phyloP scores from a whole-genome alignment of 2,797 vertebrate genomes.

The Sternarchorhynchus goeldii region DNA sequence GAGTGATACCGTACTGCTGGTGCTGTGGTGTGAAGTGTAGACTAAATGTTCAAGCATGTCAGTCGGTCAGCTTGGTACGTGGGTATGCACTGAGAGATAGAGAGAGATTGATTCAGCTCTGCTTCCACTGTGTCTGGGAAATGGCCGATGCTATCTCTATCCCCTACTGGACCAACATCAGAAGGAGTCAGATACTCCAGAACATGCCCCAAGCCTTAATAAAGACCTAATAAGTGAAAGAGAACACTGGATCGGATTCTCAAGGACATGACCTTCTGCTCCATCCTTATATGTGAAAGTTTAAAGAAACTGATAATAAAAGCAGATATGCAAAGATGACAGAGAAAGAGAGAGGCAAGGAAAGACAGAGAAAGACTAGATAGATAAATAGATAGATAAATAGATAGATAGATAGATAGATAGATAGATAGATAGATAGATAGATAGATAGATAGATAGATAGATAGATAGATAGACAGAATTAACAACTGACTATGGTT shows the following conservation, averaged over 20 bases:
- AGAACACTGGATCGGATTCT: constrained; percentile 57
- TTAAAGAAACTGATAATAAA: constrained; percentile 22
- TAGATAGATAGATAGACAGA: neutral
- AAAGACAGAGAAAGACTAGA: neutral
- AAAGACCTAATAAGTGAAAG: constrained; percentile 53
- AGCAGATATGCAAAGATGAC: neutral
- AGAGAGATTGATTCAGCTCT: constrained; percentile 61
- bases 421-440: neutral
- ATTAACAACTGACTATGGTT: neutral
- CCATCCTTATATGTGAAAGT: constrained; percentile 50
- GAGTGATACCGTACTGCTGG: constrained; percentile 1
- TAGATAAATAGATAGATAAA: neutral
- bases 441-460: neutral
- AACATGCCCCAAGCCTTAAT: constrained; percentile 49
- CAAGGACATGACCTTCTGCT: constrained; percentile 55
- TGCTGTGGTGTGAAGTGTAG: constrained; percentile 19
- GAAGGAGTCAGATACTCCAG: constrained; percentile 31
- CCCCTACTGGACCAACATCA: constrained; percentile 48
- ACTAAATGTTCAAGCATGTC: constrained; percentile 35
- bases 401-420: neutral
- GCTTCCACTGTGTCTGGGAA: constrained; percentile 40
- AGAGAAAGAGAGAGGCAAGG: neutral
- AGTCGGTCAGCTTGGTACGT: constrained; percentile 17
- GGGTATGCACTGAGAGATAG: constrained; percentile 62
- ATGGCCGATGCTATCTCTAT: constrained; percentile 64